These are phyloP conservation scores for Mormyrops boulengeri DNA, from an alignment of 2,797 vertebrate genomes.

Conservation along the genomic window DNA sequence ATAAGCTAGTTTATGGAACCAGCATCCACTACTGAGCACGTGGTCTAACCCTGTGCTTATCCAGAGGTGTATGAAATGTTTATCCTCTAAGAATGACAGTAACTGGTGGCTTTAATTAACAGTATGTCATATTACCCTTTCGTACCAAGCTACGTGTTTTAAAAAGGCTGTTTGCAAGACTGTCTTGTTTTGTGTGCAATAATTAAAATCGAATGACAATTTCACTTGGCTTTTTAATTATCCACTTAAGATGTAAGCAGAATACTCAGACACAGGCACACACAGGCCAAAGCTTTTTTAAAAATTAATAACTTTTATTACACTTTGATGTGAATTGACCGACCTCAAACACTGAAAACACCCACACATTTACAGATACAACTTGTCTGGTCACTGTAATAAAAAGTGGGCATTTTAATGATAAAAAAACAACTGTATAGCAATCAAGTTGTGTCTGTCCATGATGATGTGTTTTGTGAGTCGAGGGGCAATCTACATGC, in stretches of 20 bases:
- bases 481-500: conserved; percentile 52
- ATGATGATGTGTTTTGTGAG: conserved; percentile 56
- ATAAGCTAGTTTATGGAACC: not conserved
- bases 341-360: conserved; percentile 35
- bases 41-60: not conserved
- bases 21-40: not conserved
- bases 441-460: conserved; percentile 30
- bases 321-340: conserved; percentile 34
- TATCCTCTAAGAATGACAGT: conserved; percentile 42
- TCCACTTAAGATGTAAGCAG: conserved; percentile 31
- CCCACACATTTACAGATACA: conserved; percentile 53
- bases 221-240: conserved; percentile 39
- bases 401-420: conserved; percentile 43
- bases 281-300: conserved; percentile 27
- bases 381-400: conserved; percentile 34
- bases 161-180: conserved; percentile 38
- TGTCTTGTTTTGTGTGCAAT: conserved; percentile 40
- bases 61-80: conserved; percentile 37
- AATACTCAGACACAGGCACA: conserved; percentile 20
- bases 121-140: conserved; percentile 47
- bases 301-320: conserved; percentile 35
- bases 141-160: conserved; percentile 38
- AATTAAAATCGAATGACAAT: conserved; percentile 45
- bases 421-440: conserved; percentile 27
- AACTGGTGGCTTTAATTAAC: conserved; percentile 48